Evolutionary conservation across 53 echinoderm and acorn worm genomes (phyloP).

Genomic region (Glandiceps talaboti): DNA sequence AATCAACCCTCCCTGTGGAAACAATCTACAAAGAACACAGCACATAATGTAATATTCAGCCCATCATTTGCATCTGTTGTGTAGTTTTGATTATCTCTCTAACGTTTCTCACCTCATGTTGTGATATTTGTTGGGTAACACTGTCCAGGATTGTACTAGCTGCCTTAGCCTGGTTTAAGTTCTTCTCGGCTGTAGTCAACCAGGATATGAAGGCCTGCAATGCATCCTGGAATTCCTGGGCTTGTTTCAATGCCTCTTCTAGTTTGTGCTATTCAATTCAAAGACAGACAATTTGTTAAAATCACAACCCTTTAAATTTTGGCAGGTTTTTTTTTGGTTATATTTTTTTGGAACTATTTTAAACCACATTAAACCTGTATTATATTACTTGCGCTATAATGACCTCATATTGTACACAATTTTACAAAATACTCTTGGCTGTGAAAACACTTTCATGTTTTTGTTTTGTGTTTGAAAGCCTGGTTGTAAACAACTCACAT

Average conservation of each 20-base stretch:
- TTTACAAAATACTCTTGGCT: too few species aligned
- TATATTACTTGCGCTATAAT: too few species aligned
- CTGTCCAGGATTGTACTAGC: constrained; percentile 81
- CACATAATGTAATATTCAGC: too few species aligned
- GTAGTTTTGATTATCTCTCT: too few species aligned
- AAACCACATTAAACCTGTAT: too few species aligned
- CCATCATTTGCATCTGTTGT: too few species aligned
- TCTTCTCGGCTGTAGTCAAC: constrained; percentile 94
- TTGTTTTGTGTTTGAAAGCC: too few species aligned
- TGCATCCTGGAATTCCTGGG: constrained; percentile 85
- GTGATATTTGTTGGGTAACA: constrained; percentile 80
- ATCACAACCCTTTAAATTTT: background rate
- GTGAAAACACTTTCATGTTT: too few species aligned
- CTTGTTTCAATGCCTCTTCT: constrained; percentile 82
- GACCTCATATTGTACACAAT: too few species aligned
- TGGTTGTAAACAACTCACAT: too few species aligned
- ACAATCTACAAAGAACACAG: too few species aligned
- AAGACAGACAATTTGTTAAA: background rate
- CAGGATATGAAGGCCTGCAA: constrained; percentile 92
- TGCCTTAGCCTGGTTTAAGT: constrained; percentile 74
- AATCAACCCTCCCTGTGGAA: too few species aligned
- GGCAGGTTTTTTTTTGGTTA: background rate
- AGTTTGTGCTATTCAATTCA: constrained; percentile 47
- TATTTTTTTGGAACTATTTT: background rate
- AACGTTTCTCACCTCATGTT: constrained; percentile 90